phyloP scores from a whole-genome alignment of 92 coral and sea anemone genomes.

The Scolanthus callimorphus region DNA sequence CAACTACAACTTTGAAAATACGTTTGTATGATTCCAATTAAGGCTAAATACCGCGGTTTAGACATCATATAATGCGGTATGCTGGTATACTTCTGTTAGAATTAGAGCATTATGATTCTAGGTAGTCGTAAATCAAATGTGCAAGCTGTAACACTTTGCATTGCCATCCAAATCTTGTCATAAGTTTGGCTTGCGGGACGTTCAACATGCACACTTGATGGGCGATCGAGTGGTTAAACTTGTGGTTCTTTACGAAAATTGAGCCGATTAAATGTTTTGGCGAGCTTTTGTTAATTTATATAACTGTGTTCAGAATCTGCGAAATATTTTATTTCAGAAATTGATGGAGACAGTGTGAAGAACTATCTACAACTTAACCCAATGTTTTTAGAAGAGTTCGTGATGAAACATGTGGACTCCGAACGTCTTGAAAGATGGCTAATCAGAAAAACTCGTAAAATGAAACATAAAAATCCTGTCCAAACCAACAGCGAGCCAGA shows the following conservation, averaged over 20 bases:
- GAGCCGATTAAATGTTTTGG: constrained; percentile 1
- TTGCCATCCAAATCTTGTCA: too few relatives aligned
- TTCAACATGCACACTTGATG: not conserved
- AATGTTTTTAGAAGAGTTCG: constrained; percentile 86
- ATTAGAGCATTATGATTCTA: too few relatives aligned
- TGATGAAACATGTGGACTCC: constrained; percentile 87
- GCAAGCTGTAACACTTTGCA: too few relatives aligned
- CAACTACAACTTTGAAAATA: too few relatives aligned
- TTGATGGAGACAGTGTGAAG: constrained; percentile 76
- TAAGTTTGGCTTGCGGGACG: not conserved
- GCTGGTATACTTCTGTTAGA: too few relatives aligned
- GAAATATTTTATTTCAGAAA: constrained; percentile 17
- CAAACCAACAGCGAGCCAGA: constrained; percentile 48
- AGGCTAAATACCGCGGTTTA: too few relatives aligned
- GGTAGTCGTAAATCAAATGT: too few relatives aligned
- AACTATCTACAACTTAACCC: constrained; percentile 79
- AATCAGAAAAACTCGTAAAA: constrained; percentile 83
- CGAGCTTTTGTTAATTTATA: not conserved
- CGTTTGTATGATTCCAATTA: too few relatives aligned
- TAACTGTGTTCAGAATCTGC: not conserved
- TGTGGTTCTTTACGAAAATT: not conserved
- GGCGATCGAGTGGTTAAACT: not conserved
- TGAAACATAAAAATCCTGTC: constrained; percentile 71
- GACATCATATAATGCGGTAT: too few relatives aligned
- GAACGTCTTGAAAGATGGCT: constrained; percentile 93